Evolutionary conservation across 37 sponge, comb jelly and placozoan genomes (phyloP).

Genomic region (Oscarella lobularis): DNA sequence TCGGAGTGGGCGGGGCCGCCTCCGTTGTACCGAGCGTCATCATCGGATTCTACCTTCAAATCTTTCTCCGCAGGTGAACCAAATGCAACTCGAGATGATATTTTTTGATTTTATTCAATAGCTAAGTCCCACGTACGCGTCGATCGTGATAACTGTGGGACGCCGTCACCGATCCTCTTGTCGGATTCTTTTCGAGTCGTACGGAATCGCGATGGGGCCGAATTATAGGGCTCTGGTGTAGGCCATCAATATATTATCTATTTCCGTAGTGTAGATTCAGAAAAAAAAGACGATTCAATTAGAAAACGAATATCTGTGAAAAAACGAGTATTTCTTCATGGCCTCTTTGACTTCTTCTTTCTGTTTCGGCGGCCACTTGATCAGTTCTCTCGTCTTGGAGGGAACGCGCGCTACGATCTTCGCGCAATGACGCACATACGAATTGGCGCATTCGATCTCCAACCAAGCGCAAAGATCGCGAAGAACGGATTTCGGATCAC

Average conservation of each 20-base stretch:
- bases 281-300: no score
- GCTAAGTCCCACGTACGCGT: constrained; percentile 21
- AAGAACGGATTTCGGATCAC: background rate
- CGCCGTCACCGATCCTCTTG: constrained; percentile 68
- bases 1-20: background rate
- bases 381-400: background rate
- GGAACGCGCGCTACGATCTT: background rate
- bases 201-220: constrained; percentile 49
- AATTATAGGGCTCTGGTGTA: no score
- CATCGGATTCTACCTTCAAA: background rate
- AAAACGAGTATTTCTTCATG: background rate
- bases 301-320: background rate
- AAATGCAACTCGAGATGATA: no score
- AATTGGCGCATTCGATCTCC: background rate
- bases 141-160: constrained; percentile 82
- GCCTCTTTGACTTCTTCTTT: background rate
- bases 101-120: no score
- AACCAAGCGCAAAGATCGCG: background rate
- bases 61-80: no score
- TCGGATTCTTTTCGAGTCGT: constrained; percentile 48
- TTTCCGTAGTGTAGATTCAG: no score
- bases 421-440: background rate
- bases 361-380: background rate
- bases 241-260: no score
- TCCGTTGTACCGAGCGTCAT: background rate